Evolutionary conservation across 2,797 vertebrate genomes (phyloP).

Genomic region (Cossypha polioptera): DNA sequence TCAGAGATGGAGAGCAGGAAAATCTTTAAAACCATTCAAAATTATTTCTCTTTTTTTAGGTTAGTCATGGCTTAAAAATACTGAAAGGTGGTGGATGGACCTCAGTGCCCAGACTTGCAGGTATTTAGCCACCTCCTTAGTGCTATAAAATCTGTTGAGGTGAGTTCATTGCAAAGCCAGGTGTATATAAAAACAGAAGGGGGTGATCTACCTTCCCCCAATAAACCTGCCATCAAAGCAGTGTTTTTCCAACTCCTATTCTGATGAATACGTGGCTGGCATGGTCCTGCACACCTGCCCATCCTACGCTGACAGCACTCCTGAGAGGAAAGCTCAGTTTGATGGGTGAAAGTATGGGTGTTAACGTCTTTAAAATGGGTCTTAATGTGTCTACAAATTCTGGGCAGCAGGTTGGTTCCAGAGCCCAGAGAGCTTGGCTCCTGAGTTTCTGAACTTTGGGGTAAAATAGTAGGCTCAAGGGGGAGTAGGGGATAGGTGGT

Average conservation of each 20-base stretch:
- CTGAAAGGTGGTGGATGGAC: neutral
- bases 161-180: neutral
- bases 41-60: neutral
- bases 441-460: neutral
- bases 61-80: neutral
- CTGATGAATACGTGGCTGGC: rapidly evolving
- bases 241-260: neutral
- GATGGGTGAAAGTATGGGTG: neutral
- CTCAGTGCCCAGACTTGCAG: neutral
- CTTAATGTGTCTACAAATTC: neutral
- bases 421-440: neutral
- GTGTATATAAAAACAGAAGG: neutral
- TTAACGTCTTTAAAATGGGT: neutral
- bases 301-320: neutral
- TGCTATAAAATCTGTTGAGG: neutral
- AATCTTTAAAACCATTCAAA: neutral
- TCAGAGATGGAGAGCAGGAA: neutral
- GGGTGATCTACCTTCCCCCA: neutral
- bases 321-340: neutral
- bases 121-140: neutral
- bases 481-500: rapidly evolving
- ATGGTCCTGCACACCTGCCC: neutral
- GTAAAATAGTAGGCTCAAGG: no score
- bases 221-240: neutral
- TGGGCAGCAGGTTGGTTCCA: neutral